Evolutionary conservation across 2,888 invertebrate species (phyloP).

Genomic region (Hecatera dysodea): DNA sequence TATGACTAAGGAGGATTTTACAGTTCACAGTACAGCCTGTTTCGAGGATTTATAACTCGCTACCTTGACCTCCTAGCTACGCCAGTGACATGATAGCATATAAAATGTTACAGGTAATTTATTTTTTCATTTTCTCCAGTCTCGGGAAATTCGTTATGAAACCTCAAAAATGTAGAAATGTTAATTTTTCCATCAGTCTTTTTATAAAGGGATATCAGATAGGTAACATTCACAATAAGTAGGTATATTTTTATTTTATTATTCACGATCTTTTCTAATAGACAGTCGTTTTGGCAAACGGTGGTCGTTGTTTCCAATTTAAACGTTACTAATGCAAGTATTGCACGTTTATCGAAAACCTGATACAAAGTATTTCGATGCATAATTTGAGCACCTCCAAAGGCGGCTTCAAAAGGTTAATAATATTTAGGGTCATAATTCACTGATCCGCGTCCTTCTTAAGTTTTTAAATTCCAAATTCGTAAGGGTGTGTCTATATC

Average conservation of each 20-base stretch:
- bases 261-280: slow-evolving; percentile 17
- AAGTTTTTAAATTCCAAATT: slow-evolving; percentile 19
- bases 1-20: neutral
- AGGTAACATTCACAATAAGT: slow-evolving; percentile 45
- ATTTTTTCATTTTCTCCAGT: slow-evolving; percentile 6
- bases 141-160: slow-evolving; percentile 17
- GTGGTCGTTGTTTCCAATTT: slow-evolving; percentile 42
- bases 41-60: neutral
- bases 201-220: slow-evolving; percentile 53
- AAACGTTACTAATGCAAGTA: slow-evolving; percentile 42
- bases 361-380: neutral
- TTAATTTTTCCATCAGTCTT: slow-evolving; percentile 60
- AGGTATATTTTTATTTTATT: slow-evolving; percentile 5
- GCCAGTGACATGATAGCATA: slow-evolving; percentile 13
- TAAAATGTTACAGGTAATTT: slow-evolving; percentile 17
- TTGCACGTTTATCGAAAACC: slow-evolving; percentile 28
- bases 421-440: slow-evolving; percentile 5
- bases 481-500: slow-evolving; percentile 17
- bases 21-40: neutral
- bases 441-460: slow-evolving; percentile 13
- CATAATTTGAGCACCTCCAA: slow-evolving; percentile 18
- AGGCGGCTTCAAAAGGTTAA: slow-evolving; percentile 9
- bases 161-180: slow-evolving; percentile 45
- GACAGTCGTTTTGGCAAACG: slow-evolving; percentile 36
- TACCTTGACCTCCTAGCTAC: slow-evolving; percentile 27